Percentiles rank a stretch among this genome's conserved stretches.
Evolutionary conservation across 2,797 vertebrate species (phyloP).

Genomic region (Nannoperca obscura): DNA sequence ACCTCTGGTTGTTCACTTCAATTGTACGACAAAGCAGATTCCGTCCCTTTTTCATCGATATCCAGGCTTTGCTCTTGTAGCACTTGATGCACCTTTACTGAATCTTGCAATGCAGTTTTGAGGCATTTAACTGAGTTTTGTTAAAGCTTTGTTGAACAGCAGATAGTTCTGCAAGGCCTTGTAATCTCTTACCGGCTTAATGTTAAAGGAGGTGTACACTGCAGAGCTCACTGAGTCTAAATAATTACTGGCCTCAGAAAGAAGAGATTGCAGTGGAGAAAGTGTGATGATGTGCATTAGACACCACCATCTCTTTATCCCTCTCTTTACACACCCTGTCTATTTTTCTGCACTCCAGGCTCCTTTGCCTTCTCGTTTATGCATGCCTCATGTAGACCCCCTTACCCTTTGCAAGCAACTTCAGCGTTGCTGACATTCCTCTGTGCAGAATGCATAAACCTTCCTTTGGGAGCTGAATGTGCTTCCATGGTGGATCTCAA

Average conservation of each 20-base stretch:
- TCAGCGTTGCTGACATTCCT: slow-evolving; percentile 68
- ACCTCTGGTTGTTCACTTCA: background rate
- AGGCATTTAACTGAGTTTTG: slow-evolving; percentile 28
- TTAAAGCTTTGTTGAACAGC: background rate
- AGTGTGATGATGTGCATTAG: slow-evolving; percentile 59
- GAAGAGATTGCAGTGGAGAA: slow-evolving; percentile 56
- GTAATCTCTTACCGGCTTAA: slow-evolving; percentile 57
- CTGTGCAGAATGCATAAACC: slow-evolving; percentile 67
- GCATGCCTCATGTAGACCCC: slow-evolving; percentile 54
- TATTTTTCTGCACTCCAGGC: slow-evolving; percentile 46
- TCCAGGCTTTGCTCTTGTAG: too few species aligned
- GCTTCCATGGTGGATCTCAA: slow-evolving; percentile 61
- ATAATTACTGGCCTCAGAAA: slow-evolving; percentile 74
- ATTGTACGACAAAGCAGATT: background rate
- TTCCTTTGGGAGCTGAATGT: slow-evolving; percentile 64
- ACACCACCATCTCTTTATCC: slow-evolving; percentile 49
- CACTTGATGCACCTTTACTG: background rate
- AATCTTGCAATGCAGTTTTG: slow-evolving; percentile 17
- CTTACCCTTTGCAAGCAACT: slow-evolving; percentile 52
- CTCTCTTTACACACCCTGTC: slow-evolving; percentile 21
- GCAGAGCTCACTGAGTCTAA: slow-evolving; percentile 71
- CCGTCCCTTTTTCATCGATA: background rate
- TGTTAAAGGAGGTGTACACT: slow-evolving; percentile 58
- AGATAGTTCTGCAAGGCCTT: slow-evolving; percentile 26
- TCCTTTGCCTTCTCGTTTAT: slow-evolving; percentile 59